A percentile compares a stretch with the other conserved stretches of the same genome.
Evolutionary conservation across 2,113 vertebrate genomes (phyloP).

Genomic region (Alouatta palliata): DNA sequence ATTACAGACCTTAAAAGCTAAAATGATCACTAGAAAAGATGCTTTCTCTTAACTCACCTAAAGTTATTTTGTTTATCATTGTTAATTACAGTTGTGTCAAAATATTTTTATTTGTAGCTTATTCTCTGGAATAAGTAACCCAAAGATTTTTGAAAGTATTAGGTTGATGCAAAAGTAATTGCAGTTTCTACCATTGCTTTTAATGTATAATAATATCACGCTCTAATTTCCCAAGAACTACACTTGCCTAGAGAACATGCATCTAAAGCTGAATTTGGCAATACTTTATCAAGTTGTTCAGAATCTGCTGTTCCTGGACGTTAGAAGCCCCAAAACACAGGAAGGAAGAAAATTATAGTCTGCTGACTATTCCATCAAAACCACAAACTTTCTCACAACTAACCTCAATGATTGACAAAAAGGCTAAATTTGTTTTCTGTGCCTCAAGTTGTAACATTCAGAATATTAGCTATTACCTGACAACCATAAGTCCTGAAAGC

Average conservation of each 20-base stretch:
- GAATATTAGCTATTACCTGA: background rate
- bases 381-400: background rate
- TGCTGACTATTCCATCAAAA: background rate
- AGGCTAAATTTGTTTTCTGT: background rate
- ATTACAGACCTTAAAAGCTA: background rate
- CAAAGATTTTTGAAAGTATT: background rate
- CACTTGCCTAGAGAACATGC: background rate
- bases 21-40: background rate
- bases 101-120: background rate
- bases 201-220: background rate
- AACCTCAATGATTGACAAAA: background rate
- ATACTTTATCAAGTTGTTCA: background rate
- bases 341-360: background rate
- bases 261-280: background rate
- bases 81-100: background rate
- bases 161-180: no score
- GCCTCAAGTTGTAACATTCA: background rate
- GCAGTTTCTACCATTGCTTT: no score
- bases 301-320: background rate
- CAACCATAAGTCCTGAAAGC: background rate
- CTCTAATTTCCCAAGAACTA: constrained; percentile 7
- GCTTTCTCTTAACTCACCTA: background rate
- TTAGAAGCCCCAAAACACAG: background rate
- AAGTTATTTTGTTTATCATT: background rate
- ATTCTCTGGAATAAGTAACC: background rate